Conservation (phyloP, 1,140 invertebrate species). For the Aradophagus sp. region DNA sequence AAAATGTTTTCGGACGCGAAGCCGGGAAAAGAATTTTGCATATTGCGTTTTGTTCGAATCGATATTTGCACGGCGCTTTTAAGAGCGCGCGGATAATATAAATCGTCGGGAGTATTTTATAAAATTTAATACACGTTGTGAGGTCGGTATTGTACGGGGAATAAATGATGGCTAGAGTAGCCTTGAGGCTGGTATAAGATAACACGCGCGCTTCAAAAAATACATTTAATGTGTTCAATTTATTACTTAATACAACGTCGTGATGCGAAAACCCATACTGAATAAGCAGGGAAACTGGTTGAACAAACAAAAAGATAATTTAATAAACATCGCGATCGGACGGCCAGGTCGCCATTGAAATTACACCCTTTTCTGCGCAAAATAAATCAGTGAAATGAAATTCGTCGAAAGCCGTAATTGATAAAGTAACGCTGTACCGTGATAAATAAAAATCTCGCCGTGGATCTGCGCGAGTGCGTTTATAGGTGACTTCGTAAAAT, state of each 20-base stretch:
- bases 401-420: too few relatives aligned
- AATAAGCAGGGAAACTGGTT: slow-evolving; percentile 24
- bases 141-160: slow-evolving; percentile 41
- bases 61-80: slow-evolving; percentile 34
- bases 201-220: slow-evolving; percentile 40
- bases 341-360: too few relatives aligned
- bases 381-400: too few relatives aligned
- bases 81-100: slow-evolving; percentile 32
- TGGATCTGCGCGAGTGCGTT: too few relatives aligned
- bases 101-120: slow-evolving; percentile 45
- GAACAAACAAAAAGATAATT: slow-evolving; percentile 22
- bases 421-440: too few relatives aligned
- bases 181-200: slow-evolving; percentile 51
- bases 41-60: slow-evolving; percentile 31
- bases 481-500: too few relatives aligned
- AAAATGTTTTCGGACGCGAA: too few relatives aligned
- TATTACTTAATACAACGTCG: slow-evolving; percentile 46
- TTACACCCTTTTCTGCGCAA: too few relatives aligned
- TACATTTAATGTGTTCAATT: slow-evolving; percentile 51
- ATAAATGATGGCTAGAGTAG: slow-evolving; percentile 54
- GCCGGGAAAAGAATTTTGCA: slow-evolving; percentile 13
- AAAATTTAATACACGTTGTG: slow-evolving; percentile 50
- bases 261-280: slow-evolving; percentile 20
- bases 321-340: too few relatives aligned
- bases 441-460: too few relatives aligned